Evolutionary conservation across 2,797 vertebrate species (phyloP).

Genomic region (Acrocephalus scirpaceus): DNA sequence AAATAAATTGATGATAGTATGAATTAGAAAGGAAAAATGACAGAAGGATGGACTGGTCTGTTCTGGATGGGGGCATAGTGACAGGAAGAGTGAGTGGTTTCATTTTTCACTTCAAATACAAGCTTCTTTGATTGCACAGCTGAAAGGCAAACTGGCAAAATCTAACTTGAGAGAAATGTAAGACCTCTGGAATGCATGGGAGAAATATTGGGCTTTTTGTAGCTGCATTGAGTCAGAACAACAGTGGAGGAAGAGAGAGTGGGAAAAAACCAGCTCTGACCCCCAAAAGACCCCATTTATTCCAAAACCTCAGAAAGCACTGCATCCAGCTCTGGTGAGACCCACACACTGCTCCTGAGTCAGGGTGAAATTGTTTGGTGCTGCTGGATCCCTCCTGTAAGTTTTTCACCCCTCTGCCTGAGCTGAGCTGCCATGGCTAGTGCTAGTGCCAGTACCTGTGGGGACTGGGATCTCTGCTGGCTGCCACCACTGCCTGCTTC

Average conservation of each 20-base stretch:
- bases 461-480: background rate
- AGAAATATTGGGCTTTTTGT: background rate
- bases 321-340: background rate
- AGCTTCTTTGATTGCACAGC: slow-evolving; percentile 44
- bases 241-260: background rate
- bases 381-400: rapidly evolving
- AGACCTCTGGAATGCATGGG: background rate
- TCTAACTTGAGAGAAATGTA: background rate
- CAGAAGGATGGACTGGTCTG: slow-evolving; percentile 65
- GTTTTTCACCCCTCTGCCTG: background rate
- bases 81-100: slow-evolving; percentile 66
- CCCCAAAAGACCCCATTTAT: background rate
- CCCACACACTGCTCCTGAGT: rapidly evolving
- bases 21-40: slow-evolving; percentile 71
- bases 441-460: background rate
- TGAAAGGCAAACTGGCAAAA: background rate
- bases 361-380: background rate
- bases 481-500: background rate
- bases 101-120: slow-evolving; percentile 61
- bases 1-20: slow-evolving; percentile 71
- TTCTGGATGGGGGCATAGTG: slow-evolving; percentile 48
- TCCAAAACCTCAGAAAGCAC: background rate
- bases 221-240: background rate
- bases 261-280: background rate
- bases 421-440: background rate